Percentiles rank a stretch among this genome's conserved stretches.
Evolutionary conservation across 2,113 vertebrate species (phyloP).

Genomic region (Hyaena hyaena): DNA sequence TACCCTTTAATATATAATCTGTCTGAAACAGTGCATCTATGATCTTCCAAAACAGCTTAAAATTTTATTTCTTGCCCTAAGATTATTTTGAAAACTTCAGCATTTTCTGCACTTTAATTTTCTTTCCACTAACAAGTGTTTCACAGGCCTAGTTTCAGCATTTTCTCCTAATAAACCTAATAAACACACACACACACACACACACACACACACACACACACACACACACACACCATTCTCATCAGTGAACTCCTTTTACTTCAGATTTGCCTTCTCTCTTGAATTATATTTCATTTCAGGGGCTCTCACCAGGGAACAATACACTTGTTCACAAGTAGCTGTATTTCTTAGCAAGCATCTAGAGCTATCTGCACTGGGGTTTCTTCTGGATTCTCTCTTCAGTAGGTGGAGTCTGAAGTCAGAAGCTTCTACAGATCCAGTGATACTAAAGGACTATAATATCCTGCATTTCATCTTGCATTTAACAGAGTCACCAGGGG

Average conservation of each 20-base stretch:
- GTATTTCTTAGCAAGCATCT: neutral
- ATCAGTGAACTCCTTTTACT: neutral
- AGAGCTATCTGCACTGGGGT: neutral
- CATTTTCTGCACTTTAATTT: neutral
- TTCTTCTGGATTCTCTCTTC: neutral
- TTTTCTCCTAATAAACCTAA: neutral
- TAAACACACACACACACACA: neutral
- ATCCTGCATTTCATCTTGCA: neutral
- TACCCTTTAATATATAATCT: neutral
- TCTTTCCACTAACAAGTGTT: neutral
- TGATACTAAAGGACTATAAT: neutral
- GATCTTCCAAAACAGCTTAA: neutral
- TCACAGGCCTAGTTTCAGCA: neutral
- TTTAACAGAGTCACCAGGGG: neutral
- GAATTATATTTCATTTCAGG: neutral
- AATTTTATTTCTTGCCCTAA: neutral
- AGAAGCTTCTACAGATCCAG: neutral
- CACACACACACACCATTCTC: neutral
- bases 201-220: neutral
- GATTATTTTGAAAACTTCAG: conserved; percentile 21
- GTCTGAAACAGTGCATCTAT: neutral
- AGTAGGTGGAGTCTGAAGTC: neutral
- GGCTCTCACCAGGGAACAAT: neutral
- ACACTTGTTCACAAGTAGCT: neutral
- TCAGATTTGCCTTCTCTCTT: neutral